Conservation (phyloP, 2,113 vertebrate species). For the Haemorhous mexicanus region DNA sequence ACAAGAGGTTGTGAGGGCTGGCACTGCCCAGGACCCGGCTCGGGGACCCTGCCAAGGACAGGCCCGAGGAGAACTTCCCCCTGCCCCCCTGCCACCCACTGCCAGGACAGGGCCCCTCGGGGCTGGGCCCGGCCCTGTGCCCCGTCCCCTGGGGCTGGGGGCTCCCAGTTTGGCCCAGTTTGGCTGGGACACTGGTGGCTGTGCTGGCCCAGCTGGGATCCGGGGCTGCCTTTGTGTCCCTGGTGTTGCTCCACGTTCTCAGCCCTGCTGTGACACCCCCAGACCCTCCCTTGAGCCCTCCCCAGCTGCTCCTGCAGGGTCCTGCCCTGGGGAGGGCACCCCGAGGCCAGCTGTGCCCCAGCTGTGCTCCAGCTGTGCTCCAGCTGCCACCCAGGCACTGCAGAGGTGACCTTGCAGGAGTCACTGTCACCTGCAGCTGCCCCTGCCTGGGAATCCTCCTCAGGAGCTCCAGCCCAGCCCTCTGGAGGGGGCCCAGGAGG, state of each 20-base stretch:
- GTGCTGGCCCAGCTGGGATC: neutral
- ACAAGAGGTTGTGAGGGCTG: slow-evolving; percentile 79
- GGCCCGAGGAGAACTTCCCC: neutral
- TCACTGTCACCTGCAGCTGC: neutral
- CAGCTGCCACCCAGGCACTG: neutral
- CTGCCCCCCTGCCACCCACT: neutral
- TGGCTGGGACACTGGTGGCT: neutral
- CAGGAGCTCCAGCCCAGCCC: neutral
- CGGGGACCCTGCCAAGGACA: neutral
- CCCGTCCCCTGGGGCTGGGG: neutral
- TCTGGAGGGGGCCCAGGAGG: neutral
- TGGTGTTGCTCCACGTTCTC: neutral
- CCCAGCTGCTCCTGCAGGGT: neutral
- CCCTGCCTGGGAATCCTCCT: neutral
- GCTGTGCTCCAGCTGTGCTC: neutral
- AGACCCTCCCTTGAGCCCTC: neutral
- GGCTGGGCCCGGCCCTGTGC: neutral
- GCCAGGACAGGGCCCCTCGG: neutral
- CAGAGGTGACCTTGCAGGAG: neutral
- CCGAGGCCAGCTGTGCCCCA: neutral
- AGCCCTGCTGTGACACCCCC: neutral
- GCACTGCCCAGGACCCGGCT: neutral
- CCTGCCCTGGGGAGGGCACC: neutral
- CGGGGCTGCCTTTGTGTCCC: slow-evolving; percentile 15
- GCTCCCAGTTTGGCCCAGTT: neutral